phyloP scores from a whole-genome alignment of 2,888 invertebrate genomes.

The Noctua fimbriata region DNA sequence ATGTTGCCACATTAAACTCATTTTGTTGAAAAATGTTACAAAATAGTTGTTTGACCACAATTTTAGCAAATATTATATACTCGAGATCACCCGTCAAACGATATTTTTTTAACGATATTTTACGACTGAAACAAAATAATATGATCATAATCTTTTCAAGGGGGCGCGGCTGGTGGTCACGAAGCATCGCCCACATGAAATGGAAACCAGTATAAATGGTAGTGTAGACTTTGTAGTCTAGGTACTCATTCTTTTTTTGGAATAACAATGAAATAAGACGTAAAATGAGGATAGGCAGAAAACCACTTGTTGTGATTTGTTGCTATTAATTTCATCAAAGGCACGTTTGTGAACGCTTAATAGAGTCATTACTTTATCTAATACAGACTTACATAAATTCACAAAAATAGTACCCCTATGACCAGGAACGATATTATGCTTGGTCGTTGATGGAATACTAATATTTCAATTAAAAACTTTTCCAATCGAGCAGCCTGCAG shows the following conservation, averaged over 20 bases:
- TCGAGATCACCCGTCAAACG: not conserved
- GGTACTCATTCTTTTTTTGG: no score
- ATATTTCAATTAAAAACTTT: no score
- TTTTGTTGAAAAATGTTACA: not conserved
- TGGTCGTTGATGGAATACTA: no score
- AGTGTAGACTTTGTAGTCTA: no score
- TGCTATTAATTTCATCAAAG: conserved; percentile 5
- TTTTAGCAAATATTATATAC: not conserved
- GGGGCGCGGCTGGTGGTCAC: not conserved
- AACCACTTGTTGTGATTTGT: not conserved
- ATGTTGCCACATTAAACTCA: conserved; percentile 20
- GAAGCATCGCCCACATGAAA: not conserved
- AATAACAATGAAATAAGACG: no score
- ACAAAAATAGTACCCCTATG: not conserved
- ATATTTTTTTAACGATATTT: no score
- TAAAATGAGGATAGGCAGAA: not conserved
- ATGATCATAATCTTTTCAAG: no score
- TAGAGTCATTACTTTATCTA: not conserved
- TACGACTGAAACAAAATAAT: not conserved
- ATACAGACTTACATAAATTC: not conserved
- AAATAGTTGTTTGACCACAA: not conserved
- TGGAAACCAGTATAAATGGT: not conserved
- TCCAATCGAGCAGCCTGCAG: no score
- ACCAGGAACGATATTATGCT: no score
- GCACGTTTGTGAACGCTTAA: not conserved